phyloP scores from a whole-genome alignment of 2,888 invertebrate species.

The Callimorpha dominula region DNA sequence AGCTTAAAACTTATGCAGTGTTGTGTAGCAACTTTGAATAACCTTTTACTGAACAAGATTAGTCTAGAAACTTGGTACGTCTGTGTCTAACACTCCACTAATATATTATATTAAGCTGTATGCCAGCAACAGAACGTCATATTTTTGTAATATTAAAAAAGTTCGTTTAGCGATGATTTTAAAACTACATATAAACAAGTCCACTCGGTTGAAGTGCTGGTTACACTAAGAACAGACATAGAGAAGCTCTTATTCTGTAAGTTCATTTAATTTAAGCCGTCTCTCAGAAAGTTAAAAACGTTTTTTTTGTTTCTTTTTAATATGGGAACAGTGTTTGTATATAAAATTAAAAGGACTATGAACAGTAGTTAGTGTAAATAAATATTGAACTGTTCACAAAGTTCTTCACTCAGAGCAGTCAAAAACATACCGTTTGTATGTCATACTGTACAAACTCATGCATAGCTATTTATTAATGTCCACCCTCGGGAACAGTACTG shows the following conservation, averaged over 20 bases:
- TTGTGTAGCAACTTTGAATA: constrained; percentile 26
- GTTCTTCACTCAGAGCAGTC: no score
- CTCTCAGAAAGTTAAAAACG: neutral
- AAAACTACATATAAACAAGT: neutral
- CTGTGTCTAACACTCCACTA: constrained; percentile 6
- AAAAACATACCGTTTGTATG: no score
- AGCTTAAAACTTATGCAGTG: constrained; percentile 30
- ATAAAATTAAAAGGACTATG: no score
- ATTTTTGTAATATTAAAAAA: constrained; percentile 7
- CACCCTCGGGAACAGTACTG: no score
- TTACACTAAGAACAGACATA: neutral
- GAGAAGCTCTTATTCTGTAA: neutral
- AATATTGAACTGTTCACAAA: no score
- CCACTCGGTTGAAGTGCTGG: neutral
- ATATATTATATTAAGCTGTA: constrained; percentile 6
- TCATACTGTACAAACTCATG: no score
- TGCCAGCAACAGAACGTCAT: neutral
- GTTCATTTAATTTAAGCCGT: no score
- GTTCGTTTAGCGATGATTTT: neutral
- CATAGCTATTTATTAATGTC: no score
- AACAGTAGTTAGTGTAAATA: no score
- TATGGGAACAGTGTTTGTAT: no score
- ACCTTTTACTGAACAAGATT: constrained; percentile 31
- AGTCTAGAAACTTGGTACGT: constrained; percentile 22
- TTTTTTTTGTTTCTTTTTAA: no score